phyloP scores from a whole-genome alignment of 2,888 invertebrate species.

The Hypena proboscidalis region DNA sequence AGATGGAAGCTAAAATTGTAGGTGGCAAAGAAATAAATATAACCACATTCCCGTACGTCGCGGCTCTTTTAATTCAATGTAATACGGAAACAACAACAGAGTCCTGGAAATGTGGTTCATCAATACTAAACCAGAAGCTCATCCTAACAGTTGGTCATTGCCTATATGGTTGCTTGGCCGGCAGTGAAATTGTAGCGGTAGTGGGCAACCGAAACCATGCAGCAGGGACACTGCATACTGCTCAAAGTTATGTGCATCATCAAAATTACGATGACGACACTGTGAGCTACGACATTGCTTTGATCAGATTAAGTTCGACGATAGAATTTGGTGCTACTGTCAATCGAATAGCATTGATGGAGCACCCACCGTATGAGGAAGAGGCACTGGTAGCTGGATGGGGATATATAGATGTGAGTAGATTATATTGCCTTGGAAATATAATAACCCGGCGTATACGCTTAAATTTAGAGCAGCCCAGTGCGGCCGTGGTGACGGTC shows the following conservation, averaged over 20 bases:
- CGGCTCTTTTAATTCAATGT: not conserved
- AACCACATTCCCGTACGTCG: slow-evolving; percentile 1
- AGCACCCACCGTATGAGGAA: slow-evolving; percentile 12
- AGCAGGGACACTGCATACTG: not conserved
- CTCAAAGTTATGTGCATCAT: not conserved
- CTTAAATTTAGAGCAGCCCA: too few relatives aligned
- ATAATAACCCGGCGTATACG: too few relatives aligned
- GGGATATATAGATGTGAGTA: slow-evolving; percentile 21
- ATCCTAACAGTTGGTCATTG: slow-evolving; percentile 3
- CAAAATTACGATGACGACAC: not conserved
- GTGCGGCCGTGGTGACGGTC: too few relatives aligned
- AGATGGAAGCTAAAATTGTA: slow-evolving; percentile 1
- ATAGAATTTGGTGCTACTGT: not conserved
- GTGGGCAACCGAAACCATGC: slow-evolving; percentile 3
- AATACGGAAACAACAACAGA: not conserved
- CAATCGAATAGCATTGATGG: slow-evolving; percentile 9
- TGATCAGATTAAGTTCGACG: slow-evolving; percentile 2
- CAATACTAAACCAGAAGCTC: not conserved
- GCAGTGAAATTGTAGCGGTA: not conserved
- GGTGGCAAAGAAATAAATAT: slow-evolving; percentile 17
- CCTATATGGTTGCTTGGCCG: not conserved
- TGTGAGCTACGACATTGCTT: slow-evolving; percentile 5
- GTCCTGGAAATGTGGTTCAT: slow-evolving; percentile 1
- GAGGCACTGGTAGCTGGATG: slow-evolving; percentile 13
- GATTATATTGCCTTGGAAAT: too few relatives aligned